Percentiles rank a stretch among this genome's conserved stretches.
Evolutionary conservation across 1,140 invertebrate species (phyloP).

Genomic region (Drosophila bocqueti): DNA sequence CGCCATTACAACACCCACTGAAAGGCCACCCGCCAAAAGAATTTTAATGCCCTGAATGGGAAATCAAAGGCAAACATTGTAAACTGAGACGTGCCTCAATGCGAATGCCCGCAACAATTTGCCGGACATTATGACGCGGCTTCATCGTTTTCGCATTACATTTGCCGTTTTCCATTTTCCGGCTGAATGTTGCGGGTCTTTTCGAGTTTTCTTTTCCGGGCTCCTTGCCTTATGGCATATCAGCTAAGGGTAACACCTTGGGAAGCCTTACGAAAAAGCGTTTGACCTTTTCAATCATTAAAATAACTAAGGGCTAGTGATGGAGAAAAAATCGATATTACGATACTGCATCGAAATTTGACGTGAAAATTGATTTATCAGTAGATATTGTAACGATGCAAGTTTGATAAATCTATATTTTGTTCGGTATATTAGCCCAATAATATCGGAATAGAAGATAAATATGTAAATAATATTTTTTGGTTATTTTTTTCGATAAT

Average conservation of each 20-base stretch:
- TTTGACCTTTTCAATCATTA: background rate
- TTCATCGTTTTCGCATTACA: conserved; percentile 69
- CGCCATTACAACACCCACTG: conserved; percentile 4
- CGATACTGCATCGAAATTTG: background rate
- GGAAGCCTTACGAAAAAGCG: background rate
- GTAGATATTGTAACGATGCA: too few relatives aligned
- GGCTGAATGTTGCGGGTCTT: conserved; percentile 29
- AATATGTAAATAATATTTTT: too few relatives aligned
- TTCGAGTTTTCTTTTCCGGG: conserved; percentile 6
- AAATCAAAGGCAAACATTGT: conserved; percentile 52
- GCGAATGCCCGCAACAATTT: conserved; percentile 60
- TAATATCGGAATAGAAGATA: too few relatives aligned
- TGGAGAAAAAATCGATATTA: background rate
- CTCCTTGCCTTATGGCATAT: background rate
- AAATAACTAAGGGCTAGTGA: background rate
- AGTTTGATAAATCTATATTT: background rate
- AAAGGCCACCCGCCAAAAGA: background rate
- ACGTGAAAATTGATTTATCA: background rate
- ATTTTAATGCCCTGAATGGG: conserved; percentile 41
- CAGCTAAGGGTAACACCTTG: background rate
- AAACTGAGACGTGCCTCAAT: conserved; percentile 60
- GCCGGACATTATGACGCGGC: conserved; percentile 53
- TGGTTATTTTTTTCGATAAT: too few relatives aligned
- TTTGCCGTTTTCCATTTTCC: conserved; percentile 44
- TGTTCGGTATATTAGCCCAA: too few relatives aligned